Base-by-base conservation (phyloP, 1,140 invertebrate species). In the Diabrotica undecimpunctata region DNA sequence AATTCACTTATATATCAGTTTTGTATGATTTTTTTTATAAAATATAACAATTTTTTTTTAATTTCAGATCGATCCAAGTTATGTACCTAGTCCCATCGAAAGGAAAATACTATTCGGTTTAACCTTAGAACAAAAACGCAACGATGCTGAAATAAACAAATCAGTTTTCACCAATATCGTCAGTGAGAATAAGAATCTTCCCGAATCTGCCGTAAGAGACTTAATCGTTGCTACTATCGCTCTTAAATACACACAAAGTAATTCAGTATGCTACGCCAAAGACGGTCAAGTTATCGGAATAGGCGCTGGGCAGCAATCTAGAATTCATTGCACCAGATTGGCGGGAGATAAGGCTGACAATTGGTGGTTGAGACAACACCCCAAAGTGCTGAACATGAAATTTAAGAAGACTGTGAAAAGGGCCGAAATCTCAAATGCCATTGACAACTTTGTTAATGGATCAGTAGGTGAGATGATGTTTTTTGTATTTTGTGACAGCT, bases 261-360 rank as follows among this genome's bases (percentile, higher is more conserved):
- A 98, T 77, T 96, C 94, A 4, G 95, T 98, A 0, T 97, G 95
- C 76, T 97, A 92, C 75, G 95, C 92, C 6, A 88, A 87, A 72
- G 86, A 94, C 80, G 95, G 95, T 0, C 93, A 99, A 84, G 92
- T 98, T 54, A 74, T 77, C 63, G 96, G 97, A 50, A 97, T 98
- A 68, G 97, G 97, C 53, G 97, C 97, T 36, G 97, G 97, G 0
- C 97, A 99, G 77, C 97, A 99, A 79, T 97, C 94, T 0, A 85
- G 97, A 67, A 98, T 99, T 75, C 96, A 99, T 80, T 99, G 96
- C 79, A 98, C 96, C 0, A 85, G 97, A 71, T 84, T 99, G 66
- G 97, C 97, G 64, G 96, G 96, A 12, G 94, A 96, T 75, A 99
- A 99, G 81, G 94, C 95, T n/a, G 92, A 96, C 77, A 95, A 96